A percentile compares a stretch with the other conserved stretches of the same genome.
Conservation (phyloP, 1,140 invertebrate species). For the Eufriesea mexicana region DNA sequence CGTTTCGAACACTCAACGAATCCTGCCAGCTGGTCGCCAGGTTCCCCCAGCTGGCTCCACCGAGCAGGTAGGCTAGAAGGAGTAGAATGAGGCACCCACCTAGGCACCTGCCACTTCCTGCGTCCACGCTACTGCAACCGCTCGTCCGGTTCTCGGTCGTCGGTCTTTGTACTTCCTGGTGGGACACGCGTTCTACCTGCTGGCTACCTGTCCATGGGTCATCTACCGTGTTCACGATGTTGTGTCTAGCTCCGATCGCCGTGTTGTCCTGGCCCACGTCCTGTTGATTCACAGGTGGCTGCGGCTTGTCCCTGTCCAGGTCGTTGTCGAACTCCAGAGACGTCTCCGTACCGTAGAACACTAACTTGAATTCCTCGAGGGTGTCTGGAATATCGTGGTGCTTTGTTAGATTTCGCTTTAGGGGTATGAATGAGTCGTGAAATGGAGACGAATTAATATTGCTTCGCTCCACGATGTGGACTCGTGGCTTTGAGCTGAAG, state of each 20-base stretch:
- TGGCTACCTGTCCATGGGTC: constrained; percentile 77
- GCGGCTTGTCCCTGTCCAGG: constrained; percentile 72
- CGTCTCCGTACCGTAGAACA: constrained; percentile 84
- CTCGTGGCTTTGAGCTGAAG: too few relatives aligned
- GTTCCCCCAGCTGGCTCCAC: constrained; percentile 56
- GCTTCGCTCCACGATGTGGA: not conserved
- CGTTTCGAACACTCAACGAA: constrained; percentile 25
- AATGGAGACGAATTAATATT: not conserved
- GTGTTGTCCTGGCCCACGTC: constrained; percentile 58
- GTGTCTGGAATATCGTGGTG: constrained; percentile 76
- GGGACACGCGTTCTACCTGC: constrained; percentile 76
- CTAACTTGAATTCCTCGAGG: constrained; percentile 83
- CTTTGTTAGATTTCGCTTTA: not conserved
- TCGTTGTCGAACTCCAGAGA: constrained; percentile 80
- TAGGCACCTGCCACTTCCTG: constrained; percentile 75
- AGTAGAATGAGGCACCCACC: constrained; percentile 81
- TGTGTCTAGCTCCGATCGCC: constrained; percentile 60
- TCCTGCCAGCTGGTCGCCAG: constrained; percentile 50
- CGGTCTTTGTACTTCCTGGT: constrained; percentile 76
- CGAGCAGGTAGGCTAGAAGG: constrained; percentile 72
- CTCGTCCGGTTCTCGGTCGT: constrained; percentile 77
- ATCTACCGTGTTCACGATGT: constrained; percentile 72
- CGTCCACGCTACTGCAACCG: constrained; percentile 67
- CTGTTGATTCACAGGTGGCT: constrained; percentile 48
- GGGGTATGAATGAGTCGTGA: not conserved